A percentile compares a stretch with the other conserved stretches of the same genome.
Evolutionary conservation across 2,113 vertebrate species (phyloP).

Genomic region (Dromiciops gliroides): DNA sequence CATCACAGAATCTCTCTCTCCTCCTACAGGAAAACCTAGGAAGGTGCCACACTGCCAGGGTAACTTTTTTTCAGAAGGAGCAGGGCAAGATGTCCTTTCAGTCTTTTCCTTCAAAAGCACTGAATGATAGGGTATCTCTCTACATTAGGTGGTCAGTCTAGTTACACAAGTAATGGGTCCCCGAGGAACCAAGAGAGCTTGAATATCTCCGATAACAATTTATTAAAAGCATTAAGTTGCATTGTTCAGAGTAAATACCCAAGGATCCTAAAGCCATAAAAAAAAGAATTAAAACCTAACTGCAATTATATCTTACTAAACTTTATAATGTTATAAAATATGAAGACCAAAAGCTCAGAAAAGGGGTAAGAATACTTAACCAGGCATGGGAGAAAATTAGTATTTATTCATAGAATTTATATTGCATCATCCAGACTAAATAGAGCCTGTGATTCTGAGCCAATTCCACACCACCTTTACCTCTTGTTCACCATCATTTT

Average conservation of each 20-base stretch:
- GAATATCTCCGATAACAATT: not conserved
- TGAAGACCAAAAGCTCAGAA: conserved; percentile 26
- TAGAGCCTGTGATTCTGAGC: conserved; percentile 1
- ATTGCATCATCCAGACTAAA: not conserved
- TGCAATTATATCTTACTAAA: not conserved
- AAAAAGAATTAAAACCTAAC: conserved; percentile 10
- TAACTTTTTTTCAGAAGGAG: not conserved
- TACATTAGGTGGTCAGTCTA: not conserved
- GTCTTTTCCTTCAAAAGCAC: not conserved
- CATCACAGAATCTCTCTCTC: not conserved
- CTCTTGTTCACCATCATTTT: conserved; percentile 92
- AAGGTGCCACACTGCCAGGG: not conserved
- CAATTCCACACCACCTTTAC: conserved; percentile 68
- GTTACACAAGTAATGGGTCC: not conserved
- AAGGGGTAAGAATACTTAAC: not conserved
- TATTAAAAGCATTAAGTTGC: conserved; percentile 25
- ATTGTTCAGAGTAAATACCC: conserved; percentile 31
- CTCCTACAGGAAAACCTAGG: not conserved
- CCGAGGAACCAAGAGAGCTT: not conserved
- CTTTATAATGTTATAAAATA: conserved; percentile 20
- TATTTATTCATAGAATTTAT: conserved; percentile 35
- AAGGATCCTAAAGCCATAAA: conserved; percentile 4
- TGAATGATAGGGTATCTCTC: not conserved
- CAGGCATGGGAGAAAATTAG: conserved; percentile 3
- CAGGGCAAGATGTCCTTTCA: not conserved